Base-by-base conservation (phyloP, 2,797 vertebrate genomes). In the Bradypodion pumilum region DNA sequence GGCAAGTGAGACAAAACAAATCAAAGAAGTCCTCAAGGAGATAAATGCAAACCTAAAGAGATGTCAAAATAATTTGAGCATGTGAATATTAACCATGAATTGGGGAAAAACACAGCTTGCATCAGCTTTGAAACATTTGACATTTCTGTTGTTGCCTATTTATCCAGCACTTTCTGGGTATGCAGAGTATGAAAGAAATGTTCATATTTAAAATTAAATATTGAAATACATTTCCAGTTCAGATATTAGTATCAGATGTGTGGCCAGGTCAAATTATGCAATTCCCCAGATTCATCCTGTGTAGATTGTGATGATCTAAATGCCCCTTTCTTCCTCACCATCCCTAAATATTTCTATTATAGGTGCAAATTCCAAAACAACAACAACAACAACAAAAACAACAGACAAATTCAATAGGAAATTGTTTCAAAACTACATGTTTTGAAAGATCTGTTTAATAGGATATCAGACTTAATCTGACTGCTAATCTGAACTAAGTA, bases 1-100 rank as follows among this genome's bases (percentile, higher is more conserved):
- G 46, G 44, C 69, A 80, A 79, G 27, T 66, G 46, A 80, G 44
- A 80, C 35, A 79, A 85, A 85, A 73, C 77, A 79, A 74, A 84
- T 84, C 42, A 78, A 37, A 63, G 69, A 66, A 4, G 32, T 65
- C 73, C 76, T 60, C 76, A 85, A 63, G 69, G 60, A 70, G 69
- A 73, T 59, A 79, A 79, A 74, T 40, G 59, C 44, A 79, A 79
- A 84, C 35, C 49, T 78, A 74, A 84, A 84, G 46, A 73, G n/a
- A 74, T 56, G 69, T 63, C 40, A 81, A 81, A 79, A 74, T 52
- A 74, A 56, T 66, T 25, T 56, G 46, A 74, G 59, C 42, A 66
- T 63, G 35, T 79, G 62, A 74, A 74, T 66, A 74, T 74, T 74
- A 80, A 35, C 37, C 62, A 85, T 35, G 65, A 79, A 21, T 35